phyloP scores from a whole-genome alignment of 2,888 invertebrate species.

The Trimorus sp. region DNA sequence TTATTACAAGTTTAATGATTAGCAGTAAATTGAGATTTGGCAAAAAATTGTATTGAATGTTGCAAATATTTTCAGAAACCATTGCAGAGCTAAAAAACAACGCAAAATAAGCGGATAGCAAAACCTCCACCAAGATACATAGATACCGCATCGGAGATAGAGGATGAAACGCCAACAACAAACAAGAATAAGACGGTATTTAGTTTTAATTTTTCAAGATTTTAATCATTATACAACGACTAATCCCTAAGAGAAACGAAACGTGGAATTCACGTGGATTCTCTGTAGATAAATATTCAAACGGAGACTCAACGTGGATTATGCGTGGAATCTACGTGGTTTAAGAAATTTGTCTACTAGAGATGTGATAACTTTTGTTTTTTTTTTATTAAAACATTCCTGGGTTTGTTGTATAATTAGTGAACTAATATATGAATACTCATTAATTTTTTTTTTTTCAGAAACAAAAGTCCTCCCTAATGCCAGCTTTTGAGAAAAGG shows the following conservation, averaged over 20 bases:
- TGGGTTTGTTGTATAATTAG: too few species aligned
- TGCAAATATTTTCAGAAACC: background rate
- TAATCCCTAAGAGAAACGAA: too few species aligned
- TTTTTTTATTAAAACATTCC: too few species aligned
- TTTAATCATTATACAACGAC: too few species aligned
- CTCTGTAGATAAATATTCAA: too few species aligned
- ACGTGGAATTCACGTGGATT: too few species aligned
- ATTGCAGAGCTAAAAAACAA: background rate
- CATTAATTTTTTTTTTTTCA: background rate
- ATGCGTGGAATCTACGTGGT: too few species aligned
- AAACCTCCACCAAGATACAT: background rate
- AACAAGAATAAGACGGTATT: background rate
- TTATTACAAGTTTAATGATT: too few species aligned
- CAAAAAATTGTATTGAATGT: background rate
- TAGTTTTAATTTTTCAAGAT: background rate
- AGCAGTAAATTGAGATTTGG: background rate
- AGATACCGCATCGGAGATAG: background rate
- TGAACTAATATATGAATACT: background rate
- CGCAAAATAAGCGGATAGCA: background rate
- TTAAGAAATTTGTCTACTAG: too few species aligned
- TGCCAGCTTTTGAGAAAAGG: conserved; percentile 2
- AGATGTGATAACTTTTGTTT: too few species aligned
- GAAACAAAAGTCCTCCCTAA: background rate
- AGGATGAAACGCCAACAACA: background rate
- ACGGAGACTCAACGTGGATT: too few species aligned